Base-by-base conservation (phyloP, 2,113 vertebrate species). In the Amia ocellicauda region DNA sequence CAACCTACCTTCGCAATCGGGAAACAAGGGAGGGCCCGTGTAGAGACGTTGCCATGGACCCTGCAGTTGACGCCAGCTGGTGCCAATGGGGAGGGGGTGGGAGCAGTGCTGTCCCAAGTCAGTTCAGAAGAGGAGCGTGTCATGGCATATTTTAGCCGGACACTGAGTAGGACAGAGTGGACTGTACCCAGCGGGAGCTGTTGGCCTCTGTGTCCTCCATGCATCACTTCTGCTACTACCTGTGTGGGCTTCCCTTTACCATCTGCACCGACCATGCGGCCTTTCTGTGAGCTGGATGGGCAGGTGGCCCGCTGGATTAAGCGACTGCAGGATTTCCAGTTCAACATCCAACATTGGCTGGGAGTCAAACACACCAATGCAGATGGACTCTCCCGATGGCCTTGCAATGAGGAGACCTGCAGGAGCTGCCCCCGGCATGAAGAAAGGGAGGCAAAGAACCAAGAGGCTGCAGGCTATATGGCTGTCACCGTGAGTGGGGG, bases 21-120 rank as follows among this genome's bases (percentile, higher is more conserved):
- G n/a, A n/a, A n/a, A n/a, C n/a, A n/a, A n/a, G n/a, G n/a, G n/a
- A n/a, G n/a, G n/a, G n/a, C n/a, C n/a, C n/a, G n/a, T n/a, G n/a
- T n/a, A n/a, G n/a, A n/a, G n/a, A n/a, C n/a, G n/a, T n/a, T n/a
- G n/a, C n/a, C n/a, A n/a, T n/a, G n/a, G n/a, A n/a, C n/a, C n/a
- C n/a, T n/a, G n/a, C n/a, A n/a, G n/a, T n/a, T n/a, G n/a, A n/a
- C n/a, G n/a, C n/a, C n/a, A n/a, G n/a, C 17, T 3, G 58, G 45
- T 19, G 36, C 13, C n/a, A 60, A 41, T 16, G 23, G n/a, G 4
- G 40, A 43, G 41, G 43, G 58, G 13, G 20, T 49, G 4, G 1
- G 58, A 4, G 20, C 42, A 2, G 58, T 60, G 2, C 58, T 60
- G 20, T 60, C 58, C 58, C 42, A 60, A 40, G 24, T 7, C 7